Evolutionary conservation across 2,797 vertebrate genomes (phyloP).

Genomic region (Tragelaphus oryx): DNA sequence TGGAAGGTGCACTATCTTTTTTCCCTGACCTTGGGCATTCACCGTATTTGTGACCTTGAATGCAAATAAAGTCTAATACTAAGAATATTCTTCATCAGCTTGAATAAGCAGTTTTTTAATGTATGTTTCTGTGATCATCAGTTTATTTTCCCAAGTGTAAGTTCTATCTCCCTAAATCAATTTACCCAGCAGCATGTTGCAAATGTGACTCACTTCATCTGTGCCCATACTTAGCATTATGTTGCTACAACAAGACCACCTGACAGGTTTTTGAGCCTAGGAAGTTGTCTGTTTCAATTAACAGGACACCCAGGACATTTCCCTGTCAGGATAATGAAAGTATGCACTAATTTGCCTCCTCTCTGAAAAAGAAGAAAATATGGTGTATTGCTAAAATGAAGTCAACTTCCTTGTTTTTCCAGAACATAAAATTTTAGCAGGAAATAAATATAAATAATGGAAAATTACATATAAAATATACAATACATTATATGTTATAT

Average conservation of each 20-base stretch:
- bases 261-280: constrained; percentile 77
- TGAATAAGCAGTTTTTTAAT: constrained; percentile 76
- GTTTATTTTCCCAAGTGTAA: constrained; percentile 79
- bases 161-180: constrained; percentile 75
- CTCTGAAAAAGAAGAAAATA: constrained; percentile 21
- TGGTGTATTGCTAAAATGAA: neutral
- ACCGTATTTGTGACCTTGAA: constrained; percentile 67
- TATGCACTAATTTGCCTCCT: constrained; percentile 12
- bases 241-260: constrained; percentile 65
- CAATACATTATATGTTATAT: no score
- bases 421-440: neutral
- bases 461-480: neutral
- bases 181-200: constrained; percentile 68
- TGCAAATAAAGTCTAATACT: constrained; percentile 64
- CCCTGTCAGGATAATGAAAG: constrained; percentile 42
- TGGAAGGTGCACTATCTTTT: constrained; percentile 53
- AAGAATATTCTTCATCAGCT: constrained; percentile 47
- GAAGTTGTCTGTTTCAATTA: constrained; percentile 83
- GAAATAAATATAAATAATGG: constrained; percentile 2
- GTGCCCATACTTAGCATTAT: constrained; percentile 63
- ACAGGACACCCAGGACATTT: constrained; percentile 75
- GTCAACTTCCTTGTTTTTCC: neutral
- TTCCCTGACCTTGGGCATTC: constrained; percentile 67
- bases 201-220: constrained; percentile 72
- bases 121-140: constrained; percentile 62